Evolutionary conservation across 2,888 invertebrate species (phyloP), one percentile per base, ranked within the genome.

Genomic region (Diarsia brunnea): DNA sequence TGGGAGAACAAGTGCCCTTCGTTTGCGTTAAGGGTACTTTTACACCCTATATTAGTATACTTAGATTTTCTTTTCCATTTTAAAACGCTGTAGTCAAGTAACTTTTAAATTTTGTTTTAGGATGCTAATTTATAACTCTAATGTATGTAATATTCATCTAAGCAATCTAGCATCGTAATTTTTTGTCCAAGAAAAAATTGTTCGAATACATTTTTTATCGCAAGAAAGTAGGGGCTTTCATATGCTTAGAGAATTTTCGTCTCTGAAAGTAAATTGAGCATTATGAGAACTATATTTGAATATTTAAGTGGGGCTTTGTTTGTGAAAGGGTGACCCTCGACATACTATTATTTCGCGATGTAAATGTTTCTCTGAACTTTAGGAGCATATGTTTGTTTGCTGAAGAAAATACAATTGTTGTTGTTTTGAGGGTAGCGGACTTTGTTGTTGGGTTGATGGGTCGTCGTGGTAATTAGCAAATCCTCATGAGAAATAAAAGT

Each of bases 201-300:
- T 55, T 65, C 45, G 24, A 38, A 53, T 70, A 65, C 14, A 24
- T 78, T 69, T 55, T 65, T 63, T 72, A 47, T 58, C 45, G 0
- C 53, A 61, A 66, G 55, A 69, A 64, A 70, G 53, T 43, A 47
- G 31, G 43, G 43, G 11, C 47, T 61, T 55, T 47, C 47, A 51
- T 69, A 72, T 53, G 51, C 51, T 31, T 49, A 21, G 47, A 69
- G 69, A 69, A 64, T 71, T 69, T 63, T 74, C 68, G 63, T 63
- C 49, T 61, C 68, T 68, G 66, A 84, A 69, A 84, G 47, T 53
- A 74, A 85, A 77, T 87, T 77, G 78, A 66, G 65, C 71, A 74
- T 75, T 84, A 87, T 72, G 87, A 75, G 65, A 81, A 87, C 76
- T 84, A 81, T 72, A 63, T 69, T 47, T 70, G 80, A 81, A 81